Conservation (phyloP, 2,113 vertebrate species). For the Myxocyprinus asiaticus region DNA sequence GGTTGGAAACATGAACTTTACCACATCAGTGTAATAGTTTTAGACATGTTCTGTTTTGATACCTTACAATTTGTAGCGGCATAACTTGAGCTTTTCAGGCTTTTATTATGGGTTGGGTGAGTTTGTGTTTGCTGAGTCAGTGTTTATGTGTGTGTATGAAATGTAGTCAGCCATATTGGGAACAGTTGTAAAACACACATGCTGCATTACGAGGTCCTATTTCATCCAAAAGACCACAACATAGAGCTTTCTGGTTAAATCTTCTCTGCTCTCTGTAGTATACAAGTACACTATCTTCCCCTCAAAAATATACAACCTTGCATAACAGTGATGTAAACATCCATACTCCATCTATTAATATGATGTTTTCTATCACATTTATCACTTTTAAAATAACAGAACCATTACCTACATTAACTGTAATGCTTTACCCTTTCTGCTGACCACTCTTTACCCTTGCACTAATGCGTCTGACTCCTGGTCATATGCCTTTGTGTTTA, state of each 20-base stretch:
- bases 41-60: slow-evolving; percentile 1
- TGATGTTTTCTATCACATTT: not conserved
- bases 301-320: no score
- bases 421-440: not conserved
- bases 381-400: not conserved
- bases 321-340: not conserved
- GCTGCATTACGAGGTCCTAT: not conserved
- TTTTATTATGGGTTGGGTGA: slow-evolving; percentile 2
- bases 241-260: not conserved
- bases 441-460: not conserved
- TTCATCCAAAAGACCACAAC: not conserved
- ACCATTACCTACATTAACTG: slow-evolving; percentile 9
- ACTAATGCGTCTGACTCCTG: slow-evolving; percentile 20
- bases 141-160: no score
- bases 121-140: not conserved
- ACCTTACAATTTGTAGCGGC: not conserved
- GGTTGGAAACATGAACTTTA: not conserved
- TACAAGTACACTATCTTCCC: not conserved
- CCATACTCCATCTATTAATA: not conserved
- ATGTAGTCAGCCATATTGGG: not conserved
- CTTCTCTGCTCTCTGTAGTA: not conserved
- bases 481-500: not conserved
- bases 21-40: not conserved
- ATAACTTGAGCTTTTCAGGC: not conserved
- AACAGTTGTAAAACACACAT: no score